phyloP scores from a whole-genome alignment of 1,140 invertebrate genomes.

The Heliconius eleuchia region DNA sequence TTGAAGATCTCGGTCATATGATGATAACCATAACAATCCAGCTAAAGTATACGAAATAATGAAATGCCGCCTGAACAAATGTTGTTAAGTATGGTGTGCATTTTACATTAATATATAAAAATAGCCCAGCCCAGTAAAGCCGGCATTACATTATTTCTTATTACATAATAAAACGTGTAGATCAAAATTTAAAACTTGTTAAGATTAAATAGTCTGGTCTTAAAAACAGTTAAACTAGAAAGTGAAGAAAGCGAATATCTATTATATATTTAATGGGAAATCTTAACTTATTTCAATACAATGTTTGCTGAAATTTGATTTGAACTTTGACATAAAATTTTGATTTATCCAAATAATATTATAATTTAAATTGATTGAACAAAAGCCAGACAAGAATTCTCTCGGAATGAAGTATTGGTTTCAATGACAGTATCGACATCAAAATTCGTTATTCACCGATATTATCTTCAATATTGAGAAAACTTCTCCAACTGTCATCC shows the following conservation, averaged over 20 bases:
- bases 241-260: not conserved
- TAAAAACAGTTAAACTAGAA: not conserved
- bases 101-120: too few relatives aligned
- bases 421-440: not conserved
- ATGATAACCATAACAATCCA: too few relatives aligned
- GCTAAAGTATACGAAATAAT: too few relatives aligned
- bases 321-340: not conserved
- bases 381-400: not conserved
- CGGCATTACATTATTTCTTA: too few relatives aligned
- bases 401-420: constrained; percentile 1
- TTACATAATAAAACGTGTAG: too few relatives aligned
- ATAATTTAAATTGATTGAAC: not conserved
- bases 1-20: too few relatives aligned
- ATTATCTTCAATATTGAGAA: not conserved
- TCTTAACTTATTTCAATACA: not conserved
- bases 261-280: not conserved
- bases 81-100: too few relatives aligned
- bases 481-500: not conserved
- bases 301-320: not conserved
- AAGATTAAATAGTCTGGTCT: too few relatives aligned
- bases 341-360: not conserved
- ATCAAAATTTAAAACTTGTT: too few relatives aligned
- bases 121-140: too few relatives aligned
- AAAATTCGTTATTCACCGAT: constrained; percentile 8
- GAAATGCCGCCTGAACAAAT: too few relatives aligned